Evolutionary conservation across 2,888 invertebrate genomes (phyloP).

Genomic region (Nymphalis polychloros): DNA sequence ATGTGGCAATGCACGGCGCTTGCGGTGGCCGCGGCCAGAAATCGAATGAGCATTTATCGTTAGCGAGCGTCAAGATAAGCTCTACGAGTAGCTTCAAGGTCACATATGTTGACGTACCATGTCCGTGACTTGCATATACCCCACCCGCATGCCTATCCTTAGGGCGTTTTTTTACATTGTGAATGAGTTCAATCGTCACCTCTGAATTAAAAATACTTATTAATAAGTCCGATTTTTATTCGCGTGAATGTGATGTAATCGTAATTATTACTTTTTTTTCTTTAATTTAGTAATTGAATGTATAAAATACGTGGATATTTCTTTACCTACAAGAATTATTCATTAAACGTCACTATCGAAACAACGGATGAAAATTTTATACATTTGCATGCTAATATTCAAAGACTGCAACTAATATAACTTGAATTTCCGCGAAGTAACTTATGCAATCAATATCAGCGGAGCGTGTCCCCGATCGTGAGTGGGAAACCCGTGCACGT

Average conservation of each 20-base stretch:
- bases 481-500: not conserved
- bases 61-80: slow-evolving; percentile 67
- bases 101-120: slow-evolving; percentile 61
- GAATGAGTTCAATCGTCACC: slow-evolving; percentile 13
- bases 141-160: slow-evolving; percentile 53
- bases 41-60: slow-evolving; percentile 61
- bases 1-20: slow-evolving; percentile 42
- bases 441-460: not conserved
- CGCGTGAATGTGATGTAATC: no score
- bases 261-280: no score
- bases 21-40: slow-evolving; percentile 50
- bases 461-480: not conserved
- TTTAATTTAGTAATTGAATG: no score
- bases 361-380: no score
- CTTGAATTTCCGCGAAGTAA: not conserved
- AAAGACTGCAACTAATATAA: not conserved
- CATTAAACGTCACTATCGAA: no score
- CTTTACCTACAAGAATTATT: not conserved
- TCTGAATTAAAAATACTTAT: not conserved
- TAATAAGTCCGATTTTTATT: no score
- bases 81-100: slow-evolving; percentile 61
- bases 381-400: not conserved
- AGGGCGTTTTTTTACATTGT: slow-evolving; percentile 44
- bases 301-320: no score
- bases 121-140: slow-evolving; percentile 68